A percentile compares a stretch with the other conserved stretches of the same genome.
Conservation (phyloP, 2,113 vertebrate species). For the Orcinus orca region DNA sequence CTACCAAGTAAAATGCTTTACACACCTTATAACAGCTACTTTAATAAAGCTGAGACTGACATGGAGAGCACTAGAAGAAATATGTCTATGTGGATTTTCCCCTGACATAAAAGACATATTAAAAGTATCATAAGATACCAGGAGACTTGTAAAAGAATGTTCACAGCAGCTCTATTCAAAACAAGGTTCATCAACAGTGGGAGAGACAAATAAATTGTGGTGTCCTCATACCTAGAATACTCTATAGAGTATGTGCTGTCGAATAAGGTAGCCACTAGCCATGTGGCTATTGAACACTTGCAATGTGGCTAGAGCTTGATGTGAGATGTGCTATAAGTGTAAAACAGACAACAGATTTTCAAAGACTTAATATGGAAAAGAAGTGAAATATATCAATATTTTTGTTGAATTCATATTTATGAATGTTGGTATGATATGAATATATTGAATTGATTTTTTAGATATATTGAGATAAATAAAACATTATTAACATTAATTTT, state of each 20-base stretch:
- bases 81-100: not conserved
- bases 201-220: not conserved
- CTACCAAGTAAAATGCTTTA: constrained; percentile 26
- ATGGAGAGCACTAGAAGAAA: not conserved
- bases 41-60: not conserved
- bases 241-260: not conserved
- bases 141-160: constrained; percentile 38
- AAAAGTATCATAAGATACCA: not conserved
- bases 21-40: not conserved
- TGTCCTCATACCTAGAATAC: not conserved
- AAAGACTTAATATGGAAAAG: not conserved
- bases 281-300: not conserved
- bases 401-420: constrained; percentile 24
- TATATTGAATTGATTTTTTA: not conserved
- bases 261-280: not conserved
- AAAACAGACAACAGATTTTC: not conserved
- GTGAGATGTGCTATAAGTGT: not conserved
- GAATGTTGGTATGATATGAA: not conserved
- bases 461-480: not conserved
- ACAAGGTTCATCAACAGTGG: not conserved
- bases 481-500: constrained; percentile 30
- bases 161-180: constrained; percentile 28
- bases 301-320: not conserved
- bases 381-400: not conserved
- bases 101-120: constrained; percentile 21